These are phyloP conservation scores for Otus sunia DNA, from an alignment of 2,113 vertebrate genomes.

Conservation along the genomic window DNA sequence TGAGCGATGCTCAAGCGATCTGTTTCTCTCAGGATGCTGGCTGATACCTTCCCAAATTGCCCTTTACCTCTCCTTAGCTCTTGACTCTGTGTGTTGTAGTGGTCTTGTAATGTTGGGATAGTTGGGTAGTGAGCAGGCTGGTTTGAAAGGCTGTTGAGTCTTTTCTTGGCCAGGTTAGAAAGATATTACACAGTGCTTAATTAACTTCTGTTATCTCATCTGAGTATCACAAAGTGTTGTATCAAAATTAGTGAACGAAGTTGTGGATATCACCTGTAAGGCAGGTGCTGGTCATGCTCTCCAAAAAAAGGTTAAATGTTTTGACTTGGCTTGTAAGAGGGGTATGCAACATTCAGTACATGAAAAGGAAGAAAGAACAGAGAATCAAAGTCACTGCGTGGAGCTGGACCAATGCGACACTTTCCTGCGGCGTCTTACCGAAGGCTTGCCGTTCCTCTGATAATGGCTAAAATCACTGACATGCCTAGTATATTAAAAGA, in stretches of 20 bases:
- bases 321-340: not conserved
- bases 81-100: not conserved
- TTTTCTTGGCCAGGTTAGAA: not conserved
- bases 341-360: not conserved
- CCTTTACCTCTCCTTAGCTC: not conserved
- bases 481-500: not conserved
- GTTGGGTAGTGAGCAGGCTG: not conserved
- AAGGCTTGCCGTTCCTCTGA: not conserved
- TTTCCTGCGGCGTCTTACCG: fast-evolving
- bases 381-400: not conserved
- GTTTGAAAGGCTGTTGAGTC: not conserved
- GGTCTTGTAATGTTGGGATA: not conserved
- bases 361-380: not conserved
- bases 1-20: not conserved
- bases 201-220: not conserved
- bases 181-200: not conserved
- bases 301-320: not conserved
- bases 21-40: not conserved
- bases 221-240: not conserved
- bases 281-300: not conserved
- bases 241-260: not conserved
- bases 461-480: not conserved
- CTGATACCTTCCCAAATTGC: not conserved
- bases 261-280: not conserved
- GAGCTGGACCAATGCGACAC: fast-evolving